These are phyloP conservation scores for Gambusia yucatana DNA, from an alignment of 2,797 vertebrate genomes.

Conservation along the genomic window DNA sequence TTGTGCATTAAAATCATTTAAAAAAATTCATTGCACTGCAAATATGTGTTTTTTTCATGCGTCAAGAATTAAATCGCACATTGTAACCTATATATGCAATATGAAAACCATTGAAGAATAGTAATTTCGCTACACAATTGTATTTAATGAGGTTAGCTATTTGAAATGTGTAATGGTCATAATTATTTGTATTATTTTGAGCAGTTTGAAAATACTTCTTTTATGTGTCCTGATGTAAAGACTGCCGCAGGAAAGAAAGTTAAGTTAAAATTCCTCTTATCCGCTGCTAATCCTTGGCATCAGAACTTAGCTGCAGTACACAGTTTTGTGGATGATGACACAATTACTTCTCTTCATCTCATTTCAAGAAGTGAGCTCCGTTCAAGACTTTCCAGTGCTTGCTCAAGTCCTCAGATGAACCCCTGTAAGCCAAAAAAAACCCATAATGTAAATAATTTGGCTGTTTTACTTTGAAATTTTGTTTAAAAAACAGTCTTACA, in stretches of 20 bases:
- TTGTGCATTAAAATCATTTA: neutral
- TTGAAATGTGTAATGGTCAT: neutral
- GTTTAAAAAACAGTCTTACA: neutral
- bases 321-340: constrained; percentile 3
- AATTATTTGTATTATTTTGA: neutral
- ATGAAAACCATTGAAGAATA: neutral
- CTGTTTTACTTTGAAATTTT: neutral
- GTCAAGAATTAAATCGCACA: neutral
- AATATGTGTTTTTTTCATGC: neutral
- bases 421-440: neutral
- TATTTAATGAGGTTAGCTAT: neutral
- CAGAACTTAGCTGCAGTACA: neutral
- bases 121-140: neutral
- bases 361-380: neutral
- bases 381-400: neutral
- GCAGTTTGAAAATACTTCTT: neutral
- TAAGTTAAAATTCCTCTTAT: neutral
- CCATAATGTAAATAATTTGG: neutral
- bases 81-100: neutral
- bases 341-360: neutral
- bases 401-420: neutral
- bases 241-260: neutral
- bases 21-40: neutral
- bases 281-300: neutral
- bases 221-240: neutral